Percentiles rank a stretch among this genome's conserved stretches.
Evolutionary conservation across 2,888 invertebrate species (phyloP).

Genomic region (Troides helena): DNA sequence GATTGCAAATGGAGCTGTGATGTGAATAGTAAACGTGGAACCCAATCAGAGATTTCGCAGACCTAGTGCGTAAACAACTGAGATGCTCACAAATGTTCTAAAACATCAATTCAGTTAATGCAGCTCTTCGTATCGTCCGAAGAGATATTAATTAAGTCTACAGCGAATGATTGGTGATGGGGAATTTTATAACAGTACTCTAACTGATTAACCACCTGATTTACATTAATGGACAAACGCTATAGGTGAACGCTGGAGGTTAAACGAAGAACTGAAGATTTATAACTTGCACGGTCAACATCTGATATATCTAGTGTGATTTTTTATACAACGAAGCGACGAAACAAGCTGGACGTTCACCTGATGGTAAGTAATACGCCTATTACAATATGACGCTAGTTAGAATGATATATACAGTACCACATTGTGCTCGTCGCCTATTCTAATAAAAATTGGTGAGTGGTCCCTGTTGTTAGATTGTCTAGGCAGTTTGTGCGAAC

Average conservation of each 20-base stretch:
- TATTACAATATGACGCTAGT: too few species aligned
- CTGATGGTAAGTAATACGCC: too few species aligned
- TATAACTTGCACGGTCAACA: too few species aligned
- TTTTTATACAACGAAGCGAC: too few species aligned
- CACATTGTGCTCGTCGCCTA: too few species aligned
- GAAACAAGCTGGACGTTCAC: too few species aligned
- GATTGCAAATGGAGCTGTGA: conserved; percentile 12
- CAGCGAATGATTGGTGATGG: conserved; percentile 8
- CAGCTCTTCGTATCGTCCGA: conserved; percentile 25
- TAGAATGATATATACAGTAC: too few species aligned
- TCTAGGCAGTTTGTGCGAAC: too few species aligned
- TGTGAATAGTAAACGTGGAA: conserved; percentile 15
- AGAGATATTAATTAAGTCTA: conserved; percentile 21
- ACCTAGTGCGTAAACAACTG: conserved; percentile 15
- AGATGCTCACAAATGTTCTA: conserved; percentile 12
- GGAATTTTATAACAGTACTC: conserved; percentile 15
- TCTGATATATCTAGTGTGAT: too few species aligned
- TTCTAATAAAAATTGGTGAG: too few species aligned
- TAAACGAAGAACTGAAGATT: not conserved
- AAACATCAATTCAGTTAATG: conserved; percentile 26
- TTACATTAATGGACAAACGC: conserved; percentile 15
- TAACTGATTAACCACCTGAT: conserved; percentile 23
- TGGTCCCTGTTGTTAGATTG: too few species aligned
- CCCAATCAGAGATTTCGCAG: conserved; percentile 16
- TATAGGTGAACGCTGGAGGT: conserved; percentile 3